phyloP scores from a whole-genome alignment of 1,140 invertebrate species.

The Tetranychus urticae region DNA sequence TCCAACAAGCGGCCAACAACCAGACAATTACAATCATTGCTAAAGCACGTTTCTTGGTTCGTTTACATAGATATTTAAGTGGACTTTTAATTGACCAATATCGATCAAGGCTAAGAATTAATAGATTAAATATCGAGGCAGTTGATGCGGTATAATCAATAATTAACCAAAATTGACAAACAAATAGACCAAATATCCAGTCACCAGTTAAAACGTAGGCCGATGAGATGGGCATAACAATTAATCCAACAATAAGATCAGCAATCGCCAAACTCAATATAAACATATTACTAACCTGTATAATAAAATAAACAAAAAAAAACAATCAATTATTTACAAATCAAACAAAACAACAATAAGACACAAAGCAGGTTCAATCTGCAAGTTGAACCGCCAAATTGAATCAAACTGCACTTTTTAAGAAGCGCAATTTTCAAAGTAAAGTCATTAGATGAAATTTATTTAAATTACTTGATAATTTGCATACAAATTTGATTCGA shows the following conservation, averaged over 20 bases:
- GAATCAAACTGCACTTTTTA: no score
- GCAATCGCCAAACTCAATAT: conserved; percentile 37
- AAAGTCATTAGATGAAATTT: no score
- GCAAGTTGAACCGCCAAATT: no score
- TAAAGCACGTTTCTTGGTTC: conserved; percentile 30
- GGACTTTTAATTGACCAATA: conserved; percentile 34
- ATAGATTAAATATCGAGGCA: conserved; percentile 36
- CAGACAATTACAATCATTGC: conserved; percentile 29
- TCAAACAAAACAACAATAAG: no score
- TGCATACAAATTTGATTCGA: no score
- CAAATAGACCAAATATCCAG: conserved; percentile 29
- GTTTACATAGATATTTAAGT: conserved; percentile 30
- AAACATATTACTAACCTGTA: conserved; percentile 36
- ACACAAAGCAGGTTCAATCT: no score
- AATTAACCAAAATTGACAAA: conserved; percentile 29
- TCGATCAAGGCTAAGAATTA: conserved; percentile 23
- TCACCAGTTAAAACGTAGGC: conserved; percentile 31
- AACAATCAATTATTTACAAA: neutral
- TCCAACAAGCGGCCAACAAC: conserved; percentile 27
- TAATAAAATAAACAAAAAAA: conserved; percentile 10
- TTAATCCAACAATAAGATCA: conserved; percentile 33
- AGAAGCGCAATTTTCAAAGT: no score
- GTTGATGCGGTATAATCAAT: conserved; percentile 36
- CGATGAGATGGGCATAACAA: conserved; percentile 37
- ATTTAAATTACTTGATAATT: no score